A percentile compares a stretch with the other conserved stretches of the same genome.
phyloP scores from a whole-genome alignment of 1,140 invertebrate genomes.

The Panagrolaimus sp. region DNA sequence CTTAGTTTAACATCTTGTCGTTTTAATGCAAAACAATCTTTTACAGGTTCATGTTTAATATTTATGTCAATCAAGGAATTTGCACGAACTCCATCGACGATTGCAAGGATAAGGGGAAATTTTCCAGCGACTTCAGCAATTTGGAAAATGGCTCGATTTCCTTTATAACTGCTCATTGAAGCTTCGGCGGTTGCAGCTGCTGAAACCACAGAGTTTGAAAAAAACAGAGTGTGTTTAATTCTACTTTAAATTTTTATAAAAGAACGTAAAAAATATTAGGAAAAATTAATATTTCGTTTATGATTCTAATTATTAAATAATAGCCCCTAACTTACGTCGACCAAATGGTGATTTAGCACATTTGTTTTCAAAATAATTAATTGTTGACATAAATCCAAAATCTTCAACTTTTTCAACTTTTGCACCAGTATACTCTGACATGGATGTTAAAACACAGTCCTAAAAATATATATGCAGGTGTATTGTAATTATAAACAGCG shows the following conservation, averaged over 20 bases:
- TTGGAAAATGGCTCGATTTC: constrained; percentile 24
- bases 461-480: constrained; percentile 4
- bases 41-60: background rate
- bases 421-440: constrained; percentile 20
- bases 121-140: constrained; percentile 23
- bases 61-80: constrained; percentile 20
- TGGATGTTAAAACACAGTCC: constrained; percentile 30
- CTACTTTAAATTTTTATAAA: no score
- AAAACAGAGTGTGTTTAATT: background rate
- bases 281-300: no score
- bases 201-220: background rate
- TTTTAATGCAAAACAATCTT: constrained; percentile 20
- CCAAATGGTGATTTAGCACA: constrained; percentile 20
- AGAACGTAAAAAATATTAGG: no score
- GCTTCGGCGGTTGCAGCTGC: constrained; percentile 26
- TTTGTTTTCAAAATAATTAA: constrained; percentile 33
- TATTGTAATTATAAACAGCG: background rate
- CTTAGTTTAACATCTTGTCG: constrained; percentile 14
- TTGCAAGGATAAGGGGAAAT: constrained; percentile 16
- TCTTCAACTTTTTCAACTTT: constrained; percentile 26
- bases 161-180: constrained; percentile 25
- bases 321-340: background rate
- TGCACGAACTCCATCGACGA: constrained; percentile 19
- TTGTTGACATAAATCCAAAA: constrained; percentile 19
- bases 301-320: no score